Evolutionary conservation across 1,140 invertebrate species (phyloP).

Genomic region (Formica selysi): DNA sequence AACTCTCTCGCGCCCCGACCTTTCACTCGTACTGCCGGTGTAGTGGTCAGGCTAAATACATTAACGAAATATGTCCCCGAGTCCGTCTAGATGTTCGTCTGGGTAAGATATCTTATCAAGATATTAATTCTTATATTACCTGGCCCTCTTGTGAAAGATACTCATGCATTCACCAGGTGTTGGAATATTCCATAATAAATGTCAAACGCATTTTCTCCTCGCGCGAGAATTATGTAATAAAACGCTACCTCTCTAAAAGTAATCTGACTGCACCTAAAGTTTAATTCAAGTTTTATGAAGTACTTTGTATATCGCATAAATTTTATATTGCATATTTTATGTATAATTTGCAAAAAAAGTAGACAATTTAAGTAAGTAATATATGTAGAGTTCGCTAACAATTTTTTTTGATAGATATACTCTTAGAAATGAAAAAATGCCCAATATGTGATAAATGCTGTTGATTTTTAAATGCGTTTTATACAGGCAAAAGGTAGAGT

Average conservation of each 20-base stretch:
- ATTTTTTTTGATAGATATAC: not conserved
- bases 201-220: not conserved
- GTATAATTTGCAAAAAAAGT: not conserved
- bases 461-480: slow-evolving; percentile 15
- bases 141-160: no score
- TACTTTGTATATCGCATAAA: not conserved
- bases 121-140: no score
- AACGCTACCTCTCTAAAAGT: not conserved
- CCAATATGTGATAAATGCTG: not conserved
- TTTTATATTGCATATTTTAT: slow-evolving; percentile 37
- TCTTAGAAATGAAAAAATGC: not conserved
- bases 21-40: not conserved
- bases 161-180: not conserved
- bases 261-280: slow-evolving; percentile 14
- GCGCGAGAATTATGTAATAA: not conserved
- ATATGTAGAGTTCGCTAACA: slow-evolving; percentile 19
- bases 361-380: slow-evolving; percentile 18
- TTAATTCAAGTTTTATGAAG: slow-evolving; percentile 26
- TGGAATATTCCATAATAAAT: not conserved
- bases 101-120: no score
- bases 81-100: not conserved
- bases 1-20: not conserved
- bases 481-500: not conserved
- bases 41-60: not conserved
- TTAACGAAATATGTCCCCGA: not conserved